Percentiles rank a stretch among this genome's conserved stretches.
phyloP scores from a whole-genome alignment of 2,113 vertebrate species.

The Australoheros scitulus region DNA sequence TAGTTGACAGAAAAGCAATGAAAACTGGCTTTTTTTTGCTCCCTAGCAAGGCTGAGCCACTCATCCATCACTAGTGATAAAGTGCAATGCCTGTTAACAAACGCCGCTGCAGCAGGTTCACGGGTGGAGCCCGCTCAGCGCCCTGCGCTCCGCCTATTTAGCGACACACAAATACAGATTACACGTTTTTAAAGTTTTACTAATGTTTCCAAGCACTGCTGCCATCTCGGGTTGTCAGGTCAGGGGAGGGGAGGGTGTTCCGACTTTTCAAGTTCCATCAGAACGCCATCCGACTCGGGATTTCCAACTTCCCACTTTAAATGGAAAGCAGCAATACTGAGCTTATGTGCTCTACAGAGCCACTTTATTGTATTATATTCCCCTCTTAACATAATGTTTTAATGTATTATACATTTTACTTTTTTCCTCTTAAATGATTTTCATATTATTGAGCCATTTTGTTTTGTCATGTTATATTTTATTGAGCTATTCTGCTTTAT shows the following conservation, averaged over 20 bases:
- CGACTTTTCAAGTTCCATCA: background rate
- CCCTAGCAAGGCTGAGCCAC: background rate
- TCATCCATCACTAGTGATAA: background rate
- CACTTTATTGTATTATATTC: background rate
- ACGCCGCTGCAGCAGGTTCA: background rate
- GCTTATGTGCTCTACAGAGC: background rate
- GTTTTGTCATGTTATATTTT: background rate
- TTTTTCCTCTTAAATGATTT: background rate
- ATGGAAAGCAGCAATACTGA: background rate
- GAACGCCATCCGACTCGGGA: too few relatives aligned
- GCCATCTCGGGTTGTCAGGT: background rate
- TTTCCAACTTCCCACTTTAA: background rate
- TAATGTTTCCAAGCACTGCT: background rate
- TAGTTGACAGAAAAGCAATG: too few relatives aligned
- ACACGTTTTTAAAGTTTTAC: background rate
- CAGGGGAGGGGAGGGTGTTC: background rate
- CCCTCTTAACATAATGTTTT: background rate
- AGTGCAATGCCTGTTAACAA: background rate
- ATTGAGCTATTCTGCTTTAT: accelerated
- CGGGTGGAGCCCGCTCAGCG: background rate
- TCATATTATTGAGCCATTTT: background rate
- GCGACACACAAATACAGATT: background rate
- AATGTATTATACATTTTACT: background rate
- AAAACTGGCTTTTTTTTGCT: background rate
- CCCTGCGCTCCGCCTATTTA: background rate